Percentiles rank a stretch among this genome's conserved stretches.
phyloP scores from a whole-genome alignment of 2,888 invertebrate genomes.

The Hemicrepidius hirtus region DNA sequence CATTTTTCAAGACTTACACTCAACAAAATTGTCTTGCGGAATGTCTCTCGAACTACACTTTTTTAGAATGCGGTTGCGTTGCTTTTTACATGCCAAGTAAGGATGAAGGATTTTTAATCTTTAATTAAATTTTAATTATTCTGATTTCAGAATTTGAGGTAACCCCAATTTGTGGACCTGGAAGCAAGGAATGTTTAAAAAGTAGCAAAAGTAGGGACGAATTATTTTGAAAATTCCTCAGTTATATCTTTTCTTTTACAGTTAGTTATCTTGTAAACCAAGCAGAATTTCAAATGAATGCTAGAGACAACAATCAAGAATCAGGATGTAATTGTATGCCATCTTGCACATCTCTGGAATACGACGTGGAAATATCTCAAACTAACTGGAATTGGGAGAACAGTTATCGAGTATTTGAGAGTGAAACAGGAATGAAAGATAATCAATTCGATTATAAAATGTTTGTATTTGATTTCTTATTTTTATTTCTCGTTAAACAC shows the following conservation, averaged over 20 bases:
- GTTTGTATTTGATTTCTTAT: neutral
- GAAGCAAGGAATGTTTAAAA: neutral
- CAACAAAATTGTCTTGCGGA: slow-evolving; percentile 83
- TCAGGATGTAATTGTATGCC: slow-evolving; percentile 18
- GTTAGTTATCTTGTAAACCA: neutral
- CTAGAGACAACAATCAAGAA: neutral
- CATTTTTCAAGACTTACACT: slow-evolving; percentile 80
- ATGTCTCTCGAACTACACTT: slow-evolving; percentile 81
- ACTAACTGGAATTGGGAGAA: neutral
- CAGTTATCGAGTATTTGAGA: neutral
- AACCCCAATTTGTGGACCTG: slow-evolving; percentile 67
- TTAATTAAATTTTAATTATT: no score
- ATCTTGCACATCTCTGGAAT: slow-evolving; percentile 26
- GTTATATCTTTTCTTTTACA: no score
- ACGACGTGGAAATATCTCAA: slow-evolving; percentile 28
- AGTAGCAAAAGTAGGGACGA: neutral
- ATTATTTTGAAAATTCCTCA: no score
- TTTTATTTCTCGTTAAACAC: neutral
- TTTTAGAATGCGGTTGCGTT: slow-evolving; percentile 67
- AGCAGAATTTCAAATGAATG: neutral
- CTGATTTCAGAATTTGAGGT: no score
- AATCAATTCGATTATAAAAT: no score
- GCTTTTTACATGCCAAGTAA: slow-evolving; percentile 80
- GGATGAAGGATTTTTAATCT: no score
- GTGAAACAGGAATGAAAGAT: no score